A percentile compares a stretch with the other conserved stretches of the same genome.
These are phyloP conservation scores for Trissolcus basalis DNA, from an alignment of 1,140 invertebrate genomes.

Conservation along the genomic window DNA sequence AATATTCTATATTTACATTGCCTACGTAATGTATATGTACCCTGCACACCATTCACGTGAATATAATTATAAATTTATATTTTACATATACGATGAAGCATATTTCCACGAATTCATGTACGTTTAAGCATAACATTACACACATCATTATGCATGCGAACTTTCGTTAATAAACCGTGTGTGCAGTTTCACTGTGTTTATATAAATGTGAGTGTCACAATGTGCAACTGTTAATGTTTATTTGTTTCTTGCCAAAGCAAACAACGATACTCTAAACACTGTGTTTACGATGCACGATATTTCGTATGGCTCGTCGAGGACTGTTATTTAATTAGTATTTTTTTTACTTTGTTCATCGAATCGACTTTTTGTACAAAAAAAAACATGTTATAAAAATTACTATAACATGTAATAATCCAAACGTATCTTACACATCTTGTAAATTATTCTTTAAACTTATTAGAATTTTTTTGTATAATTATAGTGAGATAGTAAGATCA, in stretches of 20 bases:
- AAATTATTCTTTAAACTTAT: no score
- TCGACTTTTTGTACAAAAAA: no score
- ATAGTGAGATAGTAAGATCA: no score
- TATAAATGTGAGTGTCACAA: constrained; percentile 23
- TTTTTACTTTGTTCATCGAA: no score
- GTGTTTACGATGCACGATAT: no score
- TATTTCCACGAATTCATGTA: constrained; percentile 43
- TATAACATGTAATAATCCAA: no score
- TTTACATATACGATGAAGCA: constrained; percentile 25
- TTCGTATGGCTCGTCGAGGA: no score
- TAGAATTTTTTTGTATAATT: no score
- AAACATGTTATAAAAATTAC: no score
- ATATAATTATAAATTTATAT: constrained; percentile 43
- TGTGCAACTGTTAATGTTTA: constrained; percentile 15
- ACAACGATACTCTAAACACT: no score
- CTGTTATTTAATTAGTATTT: no score
- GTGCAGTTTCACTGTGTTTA: constrained; percentile 27
- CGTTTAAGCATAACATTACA: constrained; percentile 28
- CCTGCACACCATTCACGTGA: constrained; percentile 2
- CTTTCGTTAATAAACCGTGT: constrained; percentile 42
- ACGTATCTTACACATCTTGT: no score
- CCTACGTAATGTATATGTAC: constrained; percentile 8
- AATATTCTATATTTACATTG: constrained; percentile 26
- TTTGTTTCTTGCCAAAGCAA: constrained; percentile 6
- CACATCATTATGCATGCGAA: constrained; percentile 30